Evolutionary conservation across 2,888 invertebrate species (phyloP), one percentile per base, ranked within the genome.

Genomic region (Stenchaetothrips biformis): DNA sequence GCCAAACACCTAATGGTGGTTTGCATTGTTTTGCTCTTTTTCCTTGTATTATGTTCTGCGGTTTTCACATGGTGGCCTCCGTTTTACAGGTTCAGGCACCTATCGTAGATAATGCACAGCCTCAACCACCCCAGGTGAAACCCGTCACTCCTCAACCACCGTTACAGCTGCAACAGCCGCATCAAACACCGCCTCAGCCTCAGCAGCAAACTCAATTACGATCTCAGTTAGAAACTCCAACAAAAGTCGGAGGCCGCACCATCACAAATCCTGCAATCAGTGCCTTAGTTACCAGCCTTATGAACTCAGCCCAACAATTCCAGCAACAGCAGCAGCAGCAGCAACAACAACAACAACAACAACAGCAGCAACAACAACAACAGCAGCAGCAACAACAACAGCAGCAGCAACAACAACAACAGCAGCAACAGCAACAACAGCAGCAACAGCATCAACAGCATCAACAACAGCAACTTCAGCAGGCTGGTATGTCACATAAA

Each of bases 261-360:
- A 84, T 89, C 82, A 89, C 89, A 21, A 89, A 89, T 83, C 89
- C 89, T 2, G 89, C 80, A 74, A 81, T 81, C 77, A 77, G 77
- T 27, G 53, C 94, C 79, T 90, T 95, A 83, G 93, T 93, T 82
- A 93, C 92, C 82, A 93, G 93, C 85, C 90, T 94, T 67, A 93
- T 93, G 93, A 93, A 94, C 86, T 93, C 67, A 7, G 67, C 67
- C 11, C 67, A 74, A 25, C 67, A 74, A 74, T 77, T 77, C 27
- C 79, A 80, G 53, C 81, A 80, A 62, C 80, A 80, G 48, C 82
- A 79, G 16, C 81, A 81, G 78, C 81, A 80, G 48, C 81, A 78
- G n/a, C 82, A 81, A 77, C 82, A 80, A n/a, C 80, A 79, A 79
- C 80, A 74, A 78, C 80, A 77, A 37, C 79, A 81, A 21, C 83